Evolutionary conservation across 2,888 invertebrate species (phyloP).

Genomic region (Hybos culiciformis): DNA sequence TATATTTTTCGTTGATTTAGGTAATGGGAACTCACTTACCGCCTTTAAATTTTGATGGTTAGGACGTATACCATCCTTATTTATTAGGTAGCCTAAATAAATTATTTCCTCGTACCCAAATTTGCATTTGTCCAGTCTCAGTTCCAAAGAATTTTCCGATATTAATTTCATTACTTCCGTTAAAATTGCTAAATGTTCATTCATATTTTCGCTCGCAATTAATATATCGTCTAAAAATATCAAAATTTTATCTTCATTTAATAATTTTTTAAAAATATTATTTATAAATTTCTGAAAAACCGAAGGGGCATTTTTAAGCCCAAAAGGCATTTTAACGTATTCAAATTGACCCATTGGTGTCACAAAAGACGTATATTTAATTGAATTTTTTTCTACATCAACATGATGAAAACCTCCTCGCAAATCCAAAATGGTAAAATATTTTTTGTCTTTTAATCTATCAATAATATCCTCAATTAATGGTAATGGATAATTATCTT

Average conservation of each 20-base stretch:
- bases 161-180: not conserved
- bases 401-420: conserved; percentile 15
- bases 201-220: conserved; percentile 3
- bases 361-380: conserved; percentile 16
- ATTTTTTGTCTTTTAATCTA: conserved; percentile 12
- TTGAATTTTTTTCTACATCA: conserved; percentile 11
- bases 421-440: conserved; percentile 16
- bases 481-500: conserved; percentile 14
- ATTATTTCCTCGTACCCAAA: conserved; percentile 12
- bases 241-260: not conserved
- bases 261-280: conserved; percentile 1
- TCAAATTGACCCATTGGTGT: conserved; percentile 15
- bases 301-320: not conserved
- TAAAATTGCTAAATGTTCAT: conserved; percentile 3
- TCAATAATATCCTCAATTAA: conserved; percentile 14
- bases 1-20: conserved; percentile 15
- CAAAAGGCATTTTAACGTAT: conserved; percentile 8
- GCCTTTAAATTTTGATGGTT: conserved; percentile 8
- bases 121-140: conserved; percentile 11
- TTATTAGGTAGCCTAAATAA: conserved; percentile 6
- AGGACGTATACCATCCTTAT: conserved; percentile 6
- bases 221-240: conserved; percentile 2
- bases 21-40: conserved; percentile 10
- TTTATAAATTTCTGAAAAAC: conserved; percentile 1
- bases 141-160: conserved; percentile 1